Base-by-base conservation (phyloP, 2,113 vertebrate species). In the Taurulus bubalis region DNA sequence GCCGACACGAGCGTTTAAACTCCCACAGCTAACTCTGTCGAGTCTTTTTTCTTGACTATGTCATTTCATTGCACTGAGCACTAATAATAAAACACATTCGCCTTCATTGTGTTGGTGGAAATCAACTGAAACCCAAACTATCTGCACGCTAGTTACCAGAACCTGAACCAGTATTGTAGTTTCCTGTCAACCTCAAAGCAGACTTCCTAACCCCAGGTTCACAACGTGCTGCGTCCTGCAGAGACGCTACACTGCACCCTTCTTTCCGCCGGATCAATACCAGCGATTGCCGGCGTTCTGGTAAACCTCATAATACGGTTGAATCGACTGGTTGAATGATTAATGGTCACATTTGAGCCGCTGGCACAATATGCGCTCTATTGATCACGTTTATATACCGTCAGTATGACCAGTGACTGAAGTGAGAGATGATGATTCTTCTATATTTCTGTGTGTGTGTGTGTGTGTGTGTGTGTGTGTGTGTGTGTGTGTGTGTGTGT, bases 381-480 rank as follows among this genome's bases (percentile, higher is more conserved):
- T 90, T 89, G 86, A 91, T 90, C 74, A 66, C 34, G 62, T 74
- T 60, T 63, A 66, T 63, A 56, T 83, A 53, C 12, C 38, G 20
- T 59, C 49, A 40, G 55, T 82, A 32, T 22, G 18, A 65, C 70
- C 55, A 75, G 63, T 56, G 56, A 55, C 71, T 65, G 45, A 60
- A 45, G 36, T 79, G 65, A 78, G 82, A 71, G 62, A 68, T 77
- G 51, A 79, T 66, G 36, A 79, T 73, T 42, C 22, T 22, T 58
- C 14, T 83, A 14, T 32, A n/a, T n/a, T n/a, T n/a, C n/a, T n/a
- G 69, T 42, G 68, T 67, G 70, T 58, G 36, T 56, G 26, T 66
- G 59, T 71, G 64, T 51, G 63, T 69, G 51, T 65, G 22, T 74
- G 42, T 64, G 20, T 58, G 38, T 22, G n/a, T 66, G 42, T 40